phyloP scores from a whole-genome alignment of 2,888 invertebrate genomes.

The Zhuqinia jingwanae region DNA sequence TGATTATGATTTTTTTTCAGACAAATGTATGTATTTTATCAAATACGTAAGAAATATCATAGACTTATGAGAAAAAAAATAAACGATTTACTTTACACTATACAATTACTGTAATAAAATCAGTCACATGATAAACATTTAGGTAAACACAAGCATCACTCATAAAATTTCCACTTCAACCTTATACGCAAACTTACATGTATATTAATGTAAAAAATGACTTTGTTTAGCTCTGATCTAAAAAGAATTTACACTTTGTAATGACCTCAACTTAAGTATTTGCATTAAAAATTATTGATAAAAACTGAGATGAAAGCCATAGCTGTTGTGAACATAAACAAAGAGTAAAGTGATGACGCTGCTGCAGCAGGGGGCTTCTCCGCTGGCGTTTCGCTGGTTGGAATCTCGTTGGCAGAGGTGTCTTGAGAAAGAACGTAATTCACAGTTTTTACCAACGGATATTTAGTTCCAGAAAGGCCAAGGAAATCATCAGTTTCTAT shows the following conservation, averaged over 20 bases:
- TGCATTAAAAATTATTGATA: not conserved
- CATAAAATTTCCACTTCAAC: no score
- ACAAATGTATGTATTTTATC: no score
- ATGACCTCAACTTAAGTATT: not conserved
- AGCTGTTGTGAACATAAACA: not conserved
- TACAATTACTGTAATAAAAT: not conserved
- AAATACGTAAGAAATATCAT: no score
- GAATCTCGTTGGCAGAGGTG: slow-evolving; percentile 49
- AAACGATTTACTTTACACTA: not conserved
- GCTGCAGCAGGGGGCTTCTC: slow-evolving; percentile 50
- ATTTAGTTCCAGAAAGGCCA: slow-evolving; percentile 55
- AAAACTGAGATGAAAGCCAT: not conserved
- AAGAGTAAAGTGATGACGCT: not conserved
- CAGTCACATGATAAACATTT: slow-evolving; percentile 4
- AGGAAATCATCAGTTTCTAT: slow-evolving; percentile 72
- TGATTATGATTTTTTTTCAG: no score
- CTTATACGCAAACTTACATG: not conserved
- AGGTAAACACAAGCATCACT: not conserved
- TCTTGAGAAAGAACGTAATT: slow-evolving; percentile 55
- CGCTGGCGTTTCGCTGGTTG: slow-evolving; percentile 47
- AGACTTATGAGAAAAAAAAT: no score
- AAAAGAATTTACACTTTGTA: not conserved
- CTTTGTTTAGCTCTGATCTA: not conserved
- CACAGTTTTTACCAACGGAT: slow-evolving; percentile 61
- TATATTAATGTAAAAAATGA: not conserved